A percentile compares a stretch with the other conserved stretches of the same genome.
phyloP scores from a whole-genome alignment of 2,888 invertebrate genomes.

The Temnothorax rugatulus region DNA sequence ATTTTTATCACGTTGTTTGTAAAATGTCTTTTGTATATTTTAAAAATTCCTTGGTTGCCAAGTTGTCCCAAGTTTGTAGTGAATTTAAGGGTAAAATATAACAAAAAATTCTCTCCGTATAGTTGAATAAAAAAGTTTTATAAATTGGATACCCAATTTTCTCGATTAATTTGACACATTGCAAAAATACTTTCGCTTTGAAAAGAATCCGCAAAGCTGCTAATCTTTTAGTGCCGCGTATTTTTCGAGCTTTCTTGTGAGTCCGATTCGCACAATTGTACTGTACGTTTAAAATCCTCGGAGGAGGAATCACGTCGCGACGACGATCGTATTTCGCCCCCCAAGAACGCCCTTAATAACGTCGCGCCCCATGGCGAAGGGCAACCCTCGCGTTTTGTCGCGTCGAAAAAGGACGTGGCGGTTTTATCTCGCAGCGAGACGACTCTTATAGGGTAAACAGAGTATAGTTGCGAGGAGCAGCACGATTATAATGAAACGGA shows the following conservation, averaged over 20 bases:
- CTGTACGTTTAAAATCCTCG: conserved; percentile 27
- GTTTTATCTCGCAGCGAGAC: conserved; percentile 32
- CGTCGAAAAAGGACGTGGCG: conserved; percentile 5
- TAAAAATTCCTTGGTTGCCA: too few species aligned
- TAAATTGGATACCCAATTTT: not conserved
- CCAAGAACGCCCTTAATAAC: conserved; percentile 37
- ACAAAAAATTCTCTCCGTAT: too few species aligned
- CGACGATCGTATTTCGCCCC: conserved; percentile 45
- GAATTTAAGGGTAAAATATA: too few species aligned
- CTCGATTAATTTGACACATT: not conserved
- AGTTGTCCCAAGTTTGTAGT: too few species aligned
- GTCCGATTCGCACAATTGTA: not conserved
- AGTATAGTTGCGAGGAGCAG: conserved; percentile 9
- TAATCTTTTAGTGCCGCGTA: conserved; percentile 24
- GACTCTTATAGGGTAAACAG: conserved; percentile 33
- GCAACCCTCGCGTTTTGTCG: conserved; percentile 42
- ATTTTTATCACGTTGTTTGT: too few species aligned
- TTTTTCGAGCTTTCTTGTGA: conserved; percentile 13
- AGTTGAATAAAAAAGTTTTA: not conserved
- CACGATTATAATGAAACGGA: conserved; percentile 19
- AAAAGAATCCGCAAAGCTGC: conserved; percentile 3
- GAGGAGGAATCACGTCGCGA: conserved; percentile 39
- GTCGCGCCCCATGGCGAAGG: conserved; percentile 28
- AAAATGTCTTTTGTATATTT: too few species aligned
- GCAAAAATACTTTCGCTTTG: not conserved